Percentiles rank a stretch among this genome's conserved stretches.
Conservation (phyloP, 2,888 invertebrate genomes). For the Lithodes maja region DNA sequence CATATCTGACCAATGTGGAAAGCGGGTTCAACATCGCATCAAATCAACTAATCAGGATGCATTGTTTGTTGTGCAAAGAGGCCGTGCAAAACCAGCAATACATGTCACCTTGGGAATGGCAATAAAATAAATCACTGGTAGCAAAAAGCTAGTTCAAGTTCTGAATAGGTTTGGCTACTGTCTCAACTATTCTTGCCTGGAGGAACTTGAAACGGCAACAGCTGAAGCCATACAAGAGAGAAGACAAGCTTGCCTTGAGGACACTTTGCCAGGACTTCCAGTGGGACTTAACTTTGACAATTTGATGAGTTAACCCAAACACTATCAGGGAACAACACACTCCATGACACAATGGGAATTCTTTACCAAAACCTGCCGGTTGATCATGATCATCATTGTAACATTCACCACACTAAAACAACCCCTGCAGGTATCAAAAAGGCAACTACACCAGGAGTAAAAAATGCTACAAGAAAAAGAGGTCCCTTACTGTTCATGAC, state of each 20-base stretch:
- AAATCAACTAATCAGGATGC: slow-evolving; percentile 26
- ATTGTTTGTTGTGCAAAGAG: slow-evolving; percentile 29
- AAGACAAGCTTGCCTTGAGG: slow-evolving; percentile 26
- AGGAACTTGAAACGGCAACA: slow-evolving; percentile 23
- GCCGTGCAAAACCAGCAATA: slow-evolving; percentile 30
- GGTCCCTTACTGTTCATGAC: background rate
- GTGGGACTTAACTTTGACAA: slow-evolving; percentile 31
- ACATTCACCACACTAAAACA: background rate
- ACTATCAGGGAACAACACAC: slow-evolving; percentile 17
- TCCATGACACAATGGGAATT: slow-evolving; percentile 37
- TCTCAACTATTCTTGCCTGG: slow-evolving; percentile 23
- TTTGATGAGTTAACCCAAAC: slow-evolving; percentile 8
- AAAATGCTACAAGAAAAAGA: background rate
- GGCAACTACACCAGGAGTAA: background rate
- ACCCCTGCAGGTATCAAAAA: background rate
- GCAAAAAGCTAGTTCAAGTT: slow-evolving; percentile 27
- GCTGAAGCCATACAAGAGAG: slow-evolving; percentile 29
- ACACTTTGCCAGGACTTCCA: slow-evolving; percentile 24
- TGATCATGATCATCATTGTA: background rate
- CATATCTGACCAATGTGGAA: slow-evolving; percentile 15
- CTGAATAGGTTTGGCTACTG: slow-evolving; percentile 30
- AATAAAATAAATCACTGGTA: slow-evolving; percentile 35
- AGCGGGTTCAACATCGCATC: background rate
- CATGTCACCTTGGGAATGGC: slow-evolving; percentile 32
- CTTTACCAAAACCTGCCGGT: background rate